A percentile compares a stretch with the other conserved stretches of the same genome.
phyloP scores from a whole-genome alignment of 2,797 vertebrate genomes.

The Sebastes variabilis region DNA sequence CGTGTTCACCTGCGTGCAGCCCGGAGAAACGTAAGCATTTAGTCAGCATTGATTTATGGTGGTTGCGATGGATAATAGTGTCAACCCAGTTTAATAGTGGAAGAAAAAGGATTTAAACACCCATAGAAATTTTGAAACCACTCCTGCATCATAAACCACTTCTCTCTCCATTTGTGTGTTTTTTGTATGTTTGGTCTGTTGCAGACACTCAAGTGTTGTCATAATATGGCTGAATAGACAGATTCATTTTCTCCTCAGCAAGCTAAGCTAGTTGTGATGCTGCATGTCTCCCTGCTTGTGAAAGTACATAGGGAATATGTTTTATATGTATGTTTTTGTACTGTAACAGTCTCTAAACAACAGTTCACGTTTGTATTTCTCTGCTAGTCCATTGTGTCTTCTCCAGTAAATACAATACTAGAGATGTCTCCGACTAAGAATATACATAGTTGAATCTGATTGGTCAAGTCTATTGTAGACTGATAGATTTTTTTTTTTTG shows the following conservation, averaged over 20 bases:
- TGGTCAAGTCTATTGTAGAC: neutral
- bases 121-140: neutral
- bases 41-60: neutral
- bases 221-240: neutral
- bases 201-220: neutral
- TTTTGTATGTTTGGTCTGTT: neutral
- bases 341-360: neutral
- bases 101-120: neutral
- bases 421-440: neutral
- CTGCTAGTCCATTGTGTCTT: neutral
- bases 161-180: neutral
- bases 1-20: neutral
- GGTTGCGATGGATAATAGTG: neutral
- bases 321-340: neutral
- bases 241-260: neutral
- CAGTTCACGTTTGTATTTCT: neutral
- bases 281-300: neutral
- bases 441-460: neutral
- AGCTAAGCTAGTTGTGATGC: neutral
- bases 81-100: neutral
- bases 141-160: neutral
- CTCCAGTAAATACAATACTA: neutral
- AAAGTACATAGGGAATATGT: neutral
- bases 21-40: neutral
- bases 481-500: neutral